A percentile compares a stretch with the other conserved stretches of the same genome.
These are phyloP conservation scores for Diarsia mendica DNA, from an alignment of 2,888 invertebrate species.

Conservation along the genomic window DNA sequence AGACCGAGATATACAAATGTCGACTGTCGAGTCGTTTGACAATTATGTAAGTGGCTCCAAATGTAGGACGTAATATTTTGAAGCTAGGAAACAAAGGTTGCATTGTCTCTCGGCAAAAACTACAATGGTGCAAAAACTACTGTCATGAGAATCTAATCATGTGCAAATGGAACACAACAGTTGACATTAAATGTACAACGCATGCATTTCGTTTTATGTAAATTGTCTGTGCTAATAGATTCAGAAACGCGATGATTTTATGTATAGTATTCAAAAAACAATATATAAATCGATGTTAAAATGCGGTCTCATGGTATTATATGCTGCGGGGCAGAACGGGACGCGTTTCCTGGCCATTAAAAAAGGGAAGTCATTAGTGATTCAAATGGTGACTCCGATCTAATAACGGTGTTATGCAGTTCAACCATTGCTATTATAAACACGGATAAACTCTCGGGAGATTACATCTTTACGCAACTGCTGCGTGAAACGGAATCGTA, in stretches of 20 bases:
- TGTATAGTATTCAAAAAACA: constrained; percentile 19
- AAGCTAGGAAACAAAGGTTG: constrained; percentile 43
- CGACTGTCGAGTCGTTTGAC: constrained; percentile 27
- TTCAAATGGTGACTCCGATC: constrained; percentile 81
- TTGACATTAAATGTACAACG: constrained; percentile 16
- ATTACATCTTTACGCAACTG: constrained; percentile 81
- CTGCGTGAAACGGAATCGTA: constrained; percentile 71
- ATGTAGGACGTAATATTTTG: constrained; percentile 51
- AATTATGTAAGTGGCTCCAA: constrained; percentile 55
- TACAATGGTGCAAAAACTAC: constrained; percentile 35
- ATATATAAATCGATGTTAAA: constrained; percentile 53
- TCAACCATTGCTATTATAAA: constrained; percentile 80
- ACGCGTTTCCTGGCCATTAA: constrained; percentile 82
- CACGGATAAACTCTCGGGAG: constrained; percentile 77
- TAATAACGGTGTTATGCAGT: constrained; percentile 83
- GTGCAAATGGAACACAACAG: constrained; percentile 30
- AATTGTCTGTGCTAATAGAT: constrained; percentile 19
- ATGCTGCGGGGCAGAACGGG: constrained; percentile 73
- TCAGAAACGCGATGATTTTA: constrained; percentile 19
- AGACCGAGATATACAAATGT: constrained; percentile 48
- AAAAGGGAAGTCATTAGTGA: constrained; percentile 84
- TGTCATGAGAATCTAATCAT: constrained; percentile 40
- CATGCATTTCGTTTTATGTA: constrained; percentile 10
- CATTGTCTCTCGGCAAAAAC: constrained; percentile 45
- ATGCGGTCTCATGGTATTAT: constrained; percentile 55